Percentiles rank a stretch among this genome's conserved stretches.
phyloP scores from a whole-genome alignment of 2,888 invertebrate species.

The Horisme vitalbata region DNA sequence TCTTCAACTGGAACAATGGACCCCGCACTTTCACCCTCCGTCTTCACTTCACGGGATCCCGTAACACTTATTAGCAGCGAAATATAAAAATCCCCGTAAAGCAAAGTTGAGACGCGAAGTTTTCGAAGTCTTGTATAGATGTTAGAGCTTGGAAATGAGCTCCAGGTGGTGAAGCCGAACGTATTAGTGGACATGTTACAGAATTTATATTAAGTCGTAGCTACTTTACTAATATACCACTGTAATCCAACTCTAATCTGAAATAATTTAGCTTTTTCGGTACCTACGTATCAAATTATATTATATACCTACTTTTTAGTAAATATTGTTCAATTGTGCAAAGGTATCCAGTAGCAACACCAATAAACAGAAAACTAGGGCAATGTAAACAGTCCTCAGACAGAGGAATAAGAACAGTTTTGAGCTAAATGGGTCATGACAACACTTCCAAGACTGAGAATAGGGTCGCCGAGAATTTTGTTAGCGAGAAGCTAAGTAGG shows the following conservation, averaged over 20 bases:
- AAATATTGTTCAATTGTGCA: no score
- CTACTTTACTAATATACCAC: no score
- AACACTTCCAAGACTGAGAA: slow-evolving; percentile 21
- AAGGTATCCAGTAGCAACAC: slow-evolving; percentile 25
- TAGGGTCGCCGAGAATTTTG: slow-evolving; percentile 18
- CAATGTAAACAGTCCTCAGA: slow-evolving; percentile 3
- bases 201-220: no score
- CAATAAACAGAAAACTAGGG: background rate
- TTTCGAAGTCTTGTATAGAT: no score
- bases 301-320: no score
- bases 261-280: no score
- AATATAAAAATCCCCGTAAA: slow-evolving; percentile 40
- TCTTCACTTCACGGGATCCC: no score
- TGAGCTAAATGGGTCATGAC: slow-evolving; percentile 22
- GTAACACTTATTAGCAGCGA: slow-evolving; percentile 37
- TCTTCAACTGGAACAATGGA: slow-evolving; percentile 34
- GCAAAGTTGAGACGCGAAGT: slow-evolving; percentile 23
- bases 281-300: no score
- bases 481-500: slow-evolving; percentile 18
- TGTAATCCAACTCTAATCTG: no score
- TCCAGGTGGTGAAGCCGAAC: no score
- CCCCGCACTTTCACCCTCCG: slow-evolving; percentile 32
- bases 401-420: slow-evolving; percentile 6
- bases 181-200: no score
- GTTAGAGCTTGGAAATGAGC: no score